phyloP scores from a whole-genome alignment of 2,113 vertebrate species.

The Cnemophilus loriae region DNA sequence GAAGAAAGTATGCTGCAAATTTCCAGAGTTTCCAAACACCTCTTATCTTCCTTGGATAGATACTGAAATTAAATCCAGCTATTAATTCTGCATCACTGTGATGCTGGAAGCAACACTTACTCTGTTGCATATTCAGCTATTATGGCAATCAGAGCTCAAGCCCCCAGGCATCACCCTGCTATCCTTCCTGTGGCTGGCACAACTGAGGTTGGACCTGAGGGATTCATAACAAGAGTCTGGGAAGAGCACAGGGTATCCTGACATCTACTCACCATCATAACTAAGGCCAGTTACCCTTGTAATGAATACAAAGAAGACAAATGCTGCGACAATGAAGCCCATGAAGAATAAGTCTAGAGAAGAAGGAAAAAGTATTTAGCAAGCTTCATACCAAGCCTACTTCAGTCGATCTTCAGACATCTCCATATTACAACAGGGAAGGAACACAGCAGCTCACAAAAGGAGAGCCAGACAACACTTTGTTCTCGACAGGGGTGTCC shows the following conservation, averaged over 20 bases:
- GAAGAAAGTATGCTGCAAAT: background rate
- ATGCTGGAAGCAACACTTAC: background rate
- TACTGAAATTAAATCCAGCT: background rate
- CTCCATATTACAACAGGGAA: background rate
- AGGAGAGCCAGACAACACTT: background rate
- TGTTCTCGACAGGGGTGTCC: background rate
- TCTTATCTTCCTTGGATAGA: background rate
- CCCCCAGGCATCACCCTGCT: background rate
- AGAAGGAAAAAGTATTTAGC: background rate
- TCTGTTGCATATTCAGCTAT: background rate
- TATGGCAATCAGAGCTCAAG: background rate
- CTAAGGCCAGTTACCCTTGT: constrained; percentile 73
- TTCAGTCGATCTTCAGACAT: background rate
- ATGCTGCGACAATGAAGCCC: constrained; percentile 83
- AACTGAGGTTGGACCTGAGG: background rate
- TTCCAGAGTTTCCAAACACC: background rate
- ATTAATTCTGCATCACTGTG: background rate
- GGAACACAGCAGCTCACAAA: background rate
- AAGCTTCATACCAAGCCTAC: background rate
- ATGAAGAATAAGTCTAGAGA: constrained; percentile 86
- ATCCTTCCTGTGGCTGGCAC: background rate
- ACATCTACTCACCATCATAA: constrained; percentile 80
- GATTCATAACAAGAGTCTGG: background rate
- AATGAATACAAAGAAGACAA: constrained; percentile 85
- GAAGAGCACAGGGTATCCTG: background rate